Evolutionary conservation across 2,113 vertebrate species (phyloP), one percentile per base, ranked within the genome.

Genomic region (Grantiella picta): DNA sequence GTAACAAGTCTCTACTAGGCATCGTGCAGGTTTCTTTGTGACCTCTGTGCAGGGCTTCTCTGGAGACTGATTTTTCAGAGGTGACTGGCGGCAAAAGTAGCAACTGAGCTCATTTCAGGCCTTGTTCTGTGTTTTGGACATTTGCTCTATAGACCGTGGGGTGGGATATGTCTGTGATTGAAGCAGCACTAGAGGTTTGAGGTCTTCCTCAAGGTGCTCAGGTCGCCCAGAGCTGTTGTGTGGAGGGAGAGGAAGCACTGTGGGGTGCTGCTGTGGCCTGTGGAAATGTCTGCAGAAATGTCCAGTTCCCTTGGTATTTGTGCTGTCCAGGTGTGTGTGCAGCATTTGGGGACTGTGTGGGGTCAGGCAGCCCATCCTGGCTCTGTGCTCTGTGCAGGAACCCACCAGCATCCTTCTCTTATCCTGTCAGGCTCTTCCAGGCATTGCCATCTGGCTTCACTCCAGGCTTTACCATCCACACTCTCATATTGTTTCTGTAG

Each of bases 121-220:
- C 81, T 49, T 25, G 12, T n/a, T 80, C 45, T 36, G 10, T 42
- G 68, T 45, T 77, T 50, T 81, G 50, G 35, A 35, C 20, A 10
- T n/a, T 61, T 14, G 15, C 0, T 11, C 4, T 25, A 0, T 28
- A 57, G n/a, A 57, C 19, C 12, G 9, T 1, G 0, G 40, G 13
- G 19, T 40, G 33, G 25, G 8, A 49, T 60, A 2, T 69, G 3
- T n/a, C 40, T 72, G 52, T 1, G 0, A 27, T 21, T 72, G 29
- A 38, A 84, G 61, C 33, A 45, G 36, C 13, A 9, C 11, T 73
- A 33, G 45, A 84, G 17, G 12, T 45, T 87, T 65, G 9, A n/a
- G 50, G 6, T 35, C 35, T 64, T 66, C 22, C 12, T 85, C 7
- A 5, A 4, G 28, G 27, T 70, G 25, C 64, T 44, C 25, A 8